phyloP scores from a whole-genome alignment of 2,888 invertebrate species.

The Xestia c-nigrum region DNA sequence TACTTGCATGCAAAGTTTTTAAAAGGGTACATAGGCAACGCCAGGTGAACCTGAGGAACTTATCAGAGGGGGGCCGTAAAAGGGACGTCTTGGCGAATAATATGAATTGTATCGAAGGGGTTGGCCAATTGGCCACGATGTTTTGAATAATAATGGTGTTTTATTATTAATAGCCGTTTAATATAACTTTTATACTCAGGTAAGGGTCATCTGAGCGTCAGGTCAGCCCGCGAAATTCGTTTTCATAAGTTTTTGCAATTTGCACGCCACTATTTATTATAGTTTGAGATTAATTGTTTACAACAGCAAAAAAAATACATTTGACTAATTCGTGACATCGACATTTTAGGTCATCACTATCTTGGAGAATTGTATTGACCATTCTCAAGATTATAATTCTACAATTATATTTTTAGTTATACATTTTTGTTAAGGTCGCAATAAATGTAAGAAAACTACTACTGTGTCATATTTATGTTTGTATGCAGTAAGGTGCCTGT shows the following conservation, averaged over 20 bases:
- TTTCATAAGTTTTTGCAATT: not conserved
- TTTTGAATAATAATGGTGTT: conserved; percentile 4
- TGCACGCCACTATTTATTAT: not conserved
- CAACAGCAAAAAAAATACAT: too few species aligned
- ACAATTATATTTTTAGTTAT: too few species aligned
- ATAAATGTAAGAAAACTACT: too few species aligned
- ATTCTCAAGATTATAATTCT: too few species aligned
- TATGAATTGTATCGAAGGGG: conserved; percentile 10
- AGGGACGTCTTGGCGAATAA: not conserved
- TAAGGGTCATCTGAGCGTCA: not conserved
- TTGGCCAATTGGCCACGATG: not conserved
- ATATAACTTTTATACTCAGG: not conserved
- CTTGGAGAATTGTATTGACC: too few species aligned
- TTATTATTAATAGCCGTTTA: not conserved
- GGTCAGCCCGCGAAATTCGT: not conserved
- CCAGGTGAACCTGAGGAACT: conserved; percentile 32
- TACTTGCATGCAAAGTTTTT: conserved; percentile 6
- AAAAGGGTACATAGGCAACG: not conserved
- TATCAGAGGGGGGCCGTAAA: not conserved
- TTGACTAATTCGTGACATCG: too few species aligned
- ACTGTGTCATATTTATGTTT: too few species aligned
- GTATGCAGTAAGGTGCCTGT: too few species aligned
- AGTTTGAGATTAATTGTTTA: too few species aligned
- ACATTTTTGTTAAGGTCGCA: too few species aligned
- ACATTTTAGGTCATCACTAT: too few species aligned